Evolutionary conservation across 2,113 vertebrate species (phyloP).

Genomic region (Ailuropoda melanoleuca): DNA sequence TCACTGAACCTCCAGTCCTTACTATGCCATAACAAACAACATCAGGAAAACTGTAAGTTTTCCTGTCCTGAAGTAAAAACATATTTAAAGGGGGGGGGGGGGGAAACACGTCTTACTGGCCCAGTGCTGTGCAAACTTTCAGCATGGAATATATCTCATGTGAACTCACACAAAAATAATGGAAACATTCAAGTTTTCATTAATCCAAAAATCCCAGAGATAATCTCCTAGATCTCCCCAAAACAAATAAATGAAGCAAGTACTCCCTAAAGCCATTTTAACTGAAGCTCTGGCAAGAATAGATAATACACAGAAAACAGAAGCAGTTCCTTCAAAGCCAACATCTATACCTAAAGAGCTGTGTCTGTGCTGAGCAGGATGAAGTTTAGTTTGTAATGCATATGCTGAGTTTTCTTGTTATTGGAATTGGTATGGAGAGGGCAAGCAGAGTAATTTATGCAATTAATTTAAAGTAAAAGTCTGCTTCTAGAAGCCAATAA

Average conservation of each 20-base stretch:
- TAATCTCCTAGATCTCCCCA: background rate
- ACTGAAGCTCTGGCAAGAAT: conserved; percentile 41
- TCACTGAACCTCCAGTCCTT: background rate
- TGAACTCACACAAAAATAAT: background rate
- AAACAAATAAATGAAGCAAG: conserved; percentile 10
- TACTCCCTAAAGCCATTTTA: conserved; percentile 44
- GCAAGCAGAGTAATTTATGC: background rate
- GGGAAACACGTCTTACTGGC: background rate
- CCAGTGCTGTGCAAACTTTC: background rate
- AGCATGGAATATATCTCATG: background rate
- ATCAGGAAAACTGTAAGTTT: background rate
- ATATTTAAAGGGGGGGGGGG: conserved; percentile 20
- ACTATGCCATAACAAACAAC: background rate
- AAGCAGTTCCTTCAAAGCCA: conserved; percentile 57
- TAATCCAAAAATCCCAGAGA: conserved; percentile 26
- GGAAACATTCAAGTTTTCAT: conserved; percentile 17
- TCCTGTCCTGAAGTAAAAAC: conserved; percentile 25
- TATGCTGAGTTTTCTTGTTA: conserved; percentile 56
- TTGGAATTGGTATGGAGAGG: background rate
- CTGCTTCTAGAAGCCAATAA: background rate
- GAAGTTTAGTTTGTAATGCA: conserved; percentile 32
- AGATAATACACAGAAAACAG: conserved; percentile 59
- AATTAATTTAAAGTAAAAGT: background rate
- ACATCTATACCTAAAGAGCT: background rate
- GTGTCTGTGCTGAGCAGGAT: conserved; percentile 39